Evolutionary conservation across 2,797 vertebrate species (phyloP).

Genomic region (Sebastes nivosus): DNA sequence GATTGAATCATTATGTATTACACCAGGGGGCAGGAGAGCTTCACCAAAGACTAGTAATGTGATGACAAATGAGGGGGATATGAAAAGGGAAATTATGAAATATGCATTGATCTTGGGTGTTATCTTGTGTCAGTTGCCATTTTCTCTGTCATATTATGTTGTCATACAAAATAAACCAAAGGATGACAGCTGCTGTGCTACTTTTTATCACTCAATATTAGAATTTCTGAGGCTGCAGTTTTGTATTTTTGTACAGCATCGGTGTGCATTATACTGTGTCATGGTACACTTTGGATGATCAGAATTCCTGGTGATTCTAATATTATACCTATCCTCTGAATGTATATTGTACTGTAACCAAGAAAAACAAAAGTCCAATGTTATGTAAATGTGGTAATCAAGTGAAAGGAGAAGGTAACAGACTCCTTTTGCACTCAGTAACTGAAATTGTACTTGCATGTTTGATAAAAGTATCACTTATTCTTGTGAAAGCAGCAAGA

Average conservation of each 20-base stretch:
- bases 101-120: neutral
- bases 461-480: neutral
- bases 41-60: neutral
- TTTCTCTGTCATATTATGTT: neutral
- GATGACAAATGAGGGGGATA: neutral
- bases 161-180: neutral
- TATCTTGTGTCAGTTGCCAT: neutral
- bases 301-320: neutral
- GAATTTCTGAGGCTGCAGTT: neutral
- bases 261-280: neutral
- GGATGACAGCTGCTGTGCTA: neutral
- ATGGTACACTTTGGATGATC: neutral
- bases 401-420: neutral
- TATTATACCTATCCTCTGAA: neutral
- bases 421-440: neutral
- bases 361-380: neutral
- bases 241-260: neutral
- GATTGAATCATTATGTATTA: neutral
- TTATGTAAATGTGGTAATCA: neutral
- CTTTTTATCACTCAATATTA: neutral
- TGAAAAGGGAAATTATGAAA: constrained; percentile 4
- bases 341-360: neutral
- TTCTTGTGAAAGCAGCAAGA: neutral
- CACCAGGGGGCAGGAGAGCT: constrained; percentile 65
- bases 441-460: neutral